A percentile compares a stretch with the other conserved stretches of the same genome.
Conservation (phyloP, 2,888 invertebrate species). For the Pristionchus japonicus region DNA sequence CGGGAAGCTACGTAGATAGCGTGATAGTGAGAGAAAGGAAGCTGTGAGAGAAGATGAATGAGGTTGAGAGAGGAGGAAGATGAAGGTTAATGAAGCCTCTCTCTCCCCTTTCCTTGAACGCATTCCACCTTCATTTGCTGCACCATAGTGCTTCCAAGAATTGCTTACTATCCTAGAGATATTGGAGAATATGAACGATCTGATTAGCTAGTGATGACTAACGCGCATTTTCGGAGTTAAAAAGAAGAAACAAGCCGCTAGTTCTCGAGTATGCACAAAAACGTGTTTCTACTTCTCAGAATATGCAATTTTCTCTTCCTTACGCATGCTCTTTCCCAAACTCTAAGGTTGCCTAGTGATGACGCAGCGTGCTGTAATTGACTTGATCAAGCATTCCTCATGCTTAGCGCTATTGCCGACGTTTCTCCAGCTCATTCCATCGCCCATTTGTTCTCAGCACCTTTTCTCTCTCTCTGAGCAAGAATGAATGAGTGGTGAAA, state of each 20-base stretch:
- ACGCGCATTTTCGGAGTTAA: too few species aligned
- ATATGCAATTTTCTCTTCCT: background rate
- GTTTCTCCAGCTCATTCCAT: background rate
- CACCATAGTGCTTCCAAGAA: background rate
- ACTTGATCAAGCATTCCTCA: background rate
- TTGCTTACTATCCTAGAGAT: background rate
- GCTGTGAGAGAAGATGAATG: background rate
- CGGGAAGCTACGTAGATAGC: background rate
- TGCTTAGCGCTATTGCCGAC: too few species aligned
- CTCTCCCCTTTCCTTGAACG: background rate
- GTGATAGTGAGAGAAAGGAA: background rate
- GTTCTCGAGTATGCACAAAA: too few species aligned
- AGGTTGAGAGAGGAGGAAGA: background rate
- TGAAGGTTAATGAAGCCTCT: constrained; percentile 16
- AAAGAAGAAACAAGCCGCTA: too few species aligned
- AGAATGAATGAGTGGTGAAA: background rate
- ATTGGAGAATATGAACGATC: too few species aligned
- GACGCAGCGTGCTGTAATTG: background rate
- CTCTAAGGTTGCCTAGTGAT: background rate
- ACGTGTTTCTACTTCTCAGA: too few species aligned
- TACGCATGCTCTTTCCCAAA: background rate
- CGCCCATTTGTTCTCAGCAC: background rate
- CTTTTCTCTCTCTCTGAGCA: background rate
- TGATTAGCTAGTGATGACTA: too few species aligned
- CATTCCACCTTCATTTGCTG: background rate